These are phyloP conservation scores for Spinus pinus DNA, from an alignment of 2,797 vertebrate genomes.

Conservation along the genomic window DNA sequence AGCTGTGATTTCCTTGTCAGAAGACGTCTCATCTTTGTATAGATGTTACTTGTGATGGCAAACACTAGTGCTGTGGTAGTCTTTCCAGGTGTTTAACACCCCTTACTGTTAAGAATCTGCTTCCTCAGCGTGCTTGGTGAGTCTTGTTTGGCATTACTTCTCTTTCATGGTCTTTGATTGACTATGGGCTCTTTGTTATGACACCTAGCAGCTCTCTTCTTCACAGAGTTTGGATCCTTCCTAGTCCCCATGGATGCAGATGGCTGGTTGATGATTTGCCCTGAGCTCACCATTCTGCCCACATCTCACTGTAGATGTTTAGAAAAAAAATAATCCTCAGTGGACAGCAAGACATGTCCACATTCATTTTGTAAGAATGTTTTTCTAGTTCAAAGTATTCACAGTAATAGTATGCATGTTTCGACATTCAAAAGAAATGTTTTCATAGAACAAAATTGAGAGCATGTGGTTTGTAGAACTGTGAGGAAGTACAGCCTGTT, in stretches of 20 bases:
- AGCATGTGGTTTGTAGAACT: not conserved
- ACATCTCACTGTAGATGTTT: not conserved
- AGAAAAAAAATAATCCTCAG: not conserved
- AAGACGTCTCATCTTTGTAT: not conserved
- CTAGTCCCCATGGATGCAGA: not conserved
- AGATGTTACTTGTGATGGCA: not conserved
- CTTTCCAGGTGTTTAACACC: not conserved
- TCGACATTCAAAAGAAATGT: not conserved
- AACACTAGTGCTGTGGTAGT: not conserved
- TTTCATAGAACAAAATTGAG: not conserved
- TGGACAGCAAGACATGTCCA: not conserved
- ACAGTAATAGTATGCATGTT: not conserved
- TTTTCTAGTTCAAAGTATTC: not conserved
- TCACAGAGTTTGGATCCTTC: not conserved
- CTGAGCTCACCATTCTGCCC: not conserved
- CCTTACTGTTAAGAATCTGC: not conserved
- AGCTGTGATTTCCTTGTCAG: not conserved
- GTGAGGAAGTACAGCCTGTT: not conserved
- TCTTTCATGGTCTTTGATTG: not conserved
- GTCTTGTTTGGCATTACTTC: not conserved
- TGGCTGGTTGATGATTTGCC: not conserved
- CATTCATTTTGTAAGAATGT: not conserved
- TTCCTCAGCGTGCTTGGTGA: not conserved
- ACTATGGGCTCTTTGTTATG: not conserved
- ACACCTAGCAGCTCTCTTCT: not conserved